A percentile compares a stretch with the other conserved stretches of the same genome.
These are phyloP conservation scores for Otis tarda DNA, from an alignment of 2,113 vertebrate genomes.

Conservation along the genomic window DNA sequence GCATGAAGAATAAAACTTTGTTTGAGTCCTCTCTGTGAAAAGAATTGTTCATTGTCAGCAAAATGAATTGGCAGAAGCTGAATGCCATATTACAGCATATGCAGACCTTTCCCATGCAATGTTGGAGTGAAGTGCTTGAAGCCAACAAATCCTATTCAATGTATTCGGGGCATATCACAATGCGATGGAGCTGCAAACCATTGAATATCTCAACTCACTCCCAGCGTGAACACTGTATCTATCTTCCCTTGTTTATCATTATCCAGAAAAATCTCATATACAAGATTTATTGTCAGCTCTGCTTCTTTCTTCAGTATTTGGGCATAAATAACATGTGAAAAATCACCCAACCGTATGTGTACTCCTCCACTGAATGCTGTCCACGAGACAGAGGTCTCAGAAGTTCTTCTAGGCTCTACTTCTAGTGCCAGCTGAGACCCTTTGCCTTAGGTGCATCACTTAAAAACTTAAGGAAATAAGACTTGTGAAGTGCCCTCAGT, in stretches of 20 bases:
- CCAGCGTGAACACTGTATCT: background rate
- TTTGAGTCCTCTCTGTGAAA: background rate
- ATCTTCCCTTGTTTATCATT: background rate
- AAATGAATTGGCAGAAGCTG: constrained; percentile 51
- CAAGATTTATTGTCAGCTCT: background rate
- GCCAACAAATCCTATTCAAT: constrained; percentile 31
- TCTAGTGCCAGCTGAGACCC: background rate
- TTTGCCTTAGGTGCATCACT: background rate
- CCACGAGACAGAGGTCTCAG: background rate
- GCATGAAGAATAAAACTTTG: constrained; percentile 19
- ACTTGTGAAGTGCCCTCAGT: background rate
- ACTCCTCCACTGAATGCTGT: background rate
- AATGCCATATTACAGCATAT: constrained; percentile 3
- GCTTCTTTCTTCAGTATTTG: background rate
- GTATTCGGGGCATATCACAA: constrained; percentile 37
- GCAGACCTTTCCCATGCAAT: constrained; percentile 45
- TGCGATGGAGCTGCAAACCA: background rate
- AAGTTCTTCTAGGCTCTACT: background rate
- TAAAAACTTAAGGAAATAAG: background rate
- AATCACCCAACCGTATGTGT: background rate
- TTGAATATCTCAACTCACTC: background rate
- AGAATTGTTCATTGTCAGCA: constrained; percentile 29
- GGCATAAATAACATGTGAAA: background rate
- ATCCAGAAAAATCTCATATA: background rate
- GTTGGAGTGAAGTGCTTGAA: background rate